Conservation (phyloP, 2,113 vertebrate genomes). For the Pongo pygmaeus region DNA sequence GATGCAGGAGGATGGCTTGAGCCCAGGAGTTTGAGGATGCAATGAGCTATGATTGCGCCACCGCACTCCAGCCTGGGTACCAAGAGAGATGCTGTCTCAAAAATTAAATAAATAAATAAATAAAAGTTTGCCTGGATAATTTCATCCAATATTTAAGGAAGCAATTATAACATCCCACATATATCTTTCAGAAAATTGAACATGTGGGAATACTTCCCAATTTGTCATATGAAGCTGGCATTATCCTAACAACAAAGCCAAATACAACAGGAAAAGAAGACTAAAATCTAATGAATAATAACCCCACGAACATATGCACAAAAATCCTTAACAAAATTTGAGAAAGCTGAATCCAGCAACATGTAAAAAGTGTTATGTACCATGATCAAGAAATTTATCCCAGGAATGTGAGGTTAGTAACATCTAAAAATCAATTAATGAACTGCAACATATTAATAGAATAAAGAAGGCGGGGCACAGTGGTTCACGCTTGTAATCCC, state of each 20-base stretch:
- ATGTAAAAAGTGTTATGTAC: background rate
- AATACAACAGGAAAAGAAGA: conserved; percentile 17
- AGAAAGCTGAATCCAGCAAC: background rate
- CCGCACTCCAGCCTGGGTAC: too few species aligned
- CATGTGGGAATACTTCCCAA: background rate
- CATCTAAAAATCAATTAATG: background rate
- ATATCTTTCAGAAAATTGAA: background rate
- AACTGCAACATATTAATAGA: background rate
- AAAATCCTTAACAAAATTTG: background rate
- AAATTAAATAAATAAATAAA: too few species aligned
- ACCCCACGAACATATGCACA: background rate
- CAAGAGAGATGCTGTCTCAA: too few species aligned
- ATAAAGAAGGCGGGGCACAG: background rate
- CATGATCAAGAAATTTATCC: background rate
- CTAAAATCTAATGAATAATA: background rate
- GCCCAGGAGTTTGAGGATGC: too few species aligned
- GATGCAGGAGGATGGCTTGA: too few species aligned
- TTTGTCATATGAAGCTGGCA: background rate
- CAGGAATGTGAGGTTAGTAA: background rate
- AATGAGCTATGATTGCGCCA: too few species aligned
- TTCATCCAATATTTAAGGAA: conserved; percentile 46
- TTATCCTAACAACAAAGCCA: conserved; percentile 25
- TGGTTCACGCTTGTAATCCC: too few species aligned
- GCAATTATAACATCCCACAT: background rate
- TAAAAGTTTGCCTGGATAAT: background rate